Evolutionary conservation across 2,888 invertebrate species (phyloP).

Genomic region (Isoperla grammatica): DNA sequence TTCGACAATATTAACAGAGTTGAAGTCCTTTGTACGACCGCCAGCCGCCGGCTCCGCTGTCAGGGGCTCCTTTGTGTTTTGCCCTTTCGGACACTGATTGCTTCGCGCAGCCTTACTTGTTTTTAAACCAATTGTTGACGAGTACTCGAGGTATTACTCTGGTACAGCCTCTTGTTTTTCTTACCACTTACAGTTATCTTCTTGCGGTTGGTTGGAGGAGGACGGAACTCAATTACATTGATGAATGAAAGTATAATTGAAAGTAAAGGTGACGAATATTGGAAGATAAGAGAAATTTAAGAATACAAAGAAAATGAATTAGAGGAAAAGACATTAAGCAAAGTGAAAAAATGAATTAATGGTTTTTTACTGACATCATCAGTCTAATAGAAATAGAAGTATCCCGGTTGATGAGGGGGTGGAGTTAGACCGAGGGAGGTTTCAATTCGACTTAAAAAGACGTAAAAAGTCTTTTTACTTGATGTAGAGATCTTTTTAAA

Average conservation of each 20-base stretch:
- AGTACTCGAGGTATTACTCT: too few relatives aligned
- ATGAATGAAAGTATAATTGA: constrained; percentile 24
- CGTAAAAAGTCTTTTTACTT: not conserved
- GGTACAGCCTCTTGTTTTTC: too few relatives aligned
- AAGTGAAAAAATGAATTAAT: constrained; percentile 28
- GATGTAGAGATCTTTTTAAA: not conserved
- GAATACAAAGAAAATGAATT: constrained; percentile 26
- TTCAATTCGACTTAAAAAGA: constrained; percentile 7
- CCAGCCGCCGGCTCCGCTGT: too few relatives aligned
- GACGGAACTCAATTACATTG: constrained; percentile 17
- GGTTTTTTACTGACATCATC: constrained; percentile 25
- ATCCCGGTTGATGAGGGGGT: not conserved
- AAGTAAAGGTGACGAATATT: constrained; percentile 19
- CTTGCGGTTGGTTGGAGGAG: not conserved
- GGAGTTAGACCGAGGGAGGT: constrained; percentile 2
- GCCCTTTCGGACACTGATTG: too few relatives aligned
- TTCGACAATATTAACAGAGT: constrained; percentile 27
- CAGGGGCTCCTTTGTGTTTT: too few relatives aligned
- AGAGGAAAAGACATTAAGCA: constrained; percentile 27
- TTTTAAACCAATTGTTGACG: too few relatives aligned
- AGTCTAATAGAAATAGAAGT: constrained; percentile 25
- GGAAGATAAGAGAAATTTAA: constrained; percentile 18
- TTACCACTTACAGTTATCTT: too few relatives aligned
- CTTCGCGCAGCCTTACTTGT: too few relatives aligned
- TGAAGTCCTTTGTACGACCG: constrained; percentile 1